phyloP scores from a whole-genome alignment of 1,140 invertebrate genomes.

The Olivierus martensii region DNA sequence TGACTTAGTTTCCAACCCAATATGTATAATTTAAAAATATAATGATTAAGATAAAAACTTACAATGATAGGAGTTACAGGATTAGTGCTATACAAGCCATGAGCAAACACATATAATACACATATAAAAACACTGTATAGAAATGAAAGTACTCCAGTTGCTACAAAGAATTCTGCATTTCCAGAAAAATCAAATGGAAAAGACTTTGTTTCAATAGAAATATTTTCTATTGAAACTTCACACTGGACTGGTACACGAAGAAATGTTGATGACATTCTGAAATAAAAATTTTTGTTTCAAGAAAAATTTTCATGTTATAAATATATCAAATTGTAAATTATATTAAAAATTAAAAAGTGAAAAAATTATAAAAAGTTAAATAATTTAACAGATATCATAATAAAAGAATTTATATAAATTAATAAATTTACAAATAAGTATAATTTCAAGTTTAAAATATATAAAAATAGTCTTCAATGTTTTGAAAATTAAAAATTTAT shows the following conservation, averaged over 20 bases:
- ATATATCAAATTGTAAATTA: not conserved
- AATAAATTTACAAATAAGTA: no score
- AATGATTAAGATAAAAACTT: conserved; percentile 20
- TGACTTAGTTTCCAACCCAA: no score
- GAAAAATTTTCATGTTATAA: no score
- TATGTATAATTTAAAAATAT: no score
- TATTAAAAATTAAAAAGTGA: no score
- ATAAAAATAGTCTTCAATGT: no score
- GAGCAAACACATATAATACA: conserved; percentile 43
- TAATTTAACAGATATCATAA: no score
- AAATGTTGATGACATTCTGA: conserved; percentile 10
- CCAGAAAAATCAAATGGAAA: conserved; percentile 38
- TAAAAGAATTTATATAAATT: no score
- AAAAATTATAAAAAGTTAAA: no score
- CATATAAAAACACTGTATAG: conserved; percentile 43
- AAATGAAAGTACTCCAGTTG: conserved; percentile 49
- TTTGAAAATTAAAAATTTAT: no score
- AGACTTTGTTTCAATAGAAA: conserved; percentile 4
- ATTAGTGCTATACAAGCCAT: conserved; percentile 43
- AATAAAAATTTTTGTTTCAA: not conserved
- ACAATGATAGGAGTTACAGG: conserved; percentile 35
- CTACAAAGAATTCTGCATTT: conserved; percentile 51
- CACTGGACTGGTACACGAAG: conserved; percentile 13
- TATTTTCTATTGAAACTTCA: not conserved
- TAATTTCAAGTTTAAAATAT: no score